Conservation (phyloP, 2,888 invertebrate genomes). For the Mactromeris polynyma region DNA sequence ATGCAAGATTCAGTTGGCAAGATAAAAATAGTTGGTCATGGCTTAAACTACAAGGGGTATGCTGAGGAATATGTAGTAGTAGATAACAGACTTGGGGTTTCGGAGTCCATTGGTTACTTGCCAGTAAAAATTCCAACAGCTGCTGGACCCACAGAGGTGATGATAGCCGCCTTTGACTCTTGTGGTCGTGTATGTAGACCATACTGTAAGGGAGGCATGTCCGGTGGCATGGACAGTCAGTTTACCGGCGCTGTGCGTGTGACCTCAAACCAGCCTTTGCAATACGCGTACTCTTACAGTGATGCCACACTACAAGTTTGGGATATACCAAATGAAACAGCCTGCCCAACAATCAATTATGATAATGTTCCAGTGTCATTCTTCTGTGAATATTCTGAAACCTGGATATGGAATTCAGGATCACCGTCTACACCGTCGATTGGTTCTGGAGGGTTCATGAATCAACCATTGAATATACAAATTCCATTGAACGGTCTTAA, state of each 20-base stretch:
- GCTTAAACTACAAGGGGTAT: slow-evolving; percentile 53
- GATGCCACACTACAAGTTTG: slow-evolving; percentile 52
- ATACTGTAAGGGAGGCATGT: slow-evolving; percentile 27
- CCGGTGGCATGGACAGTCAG: not conserved
- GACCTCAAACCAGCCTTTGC: slow-evolving; percentile 35
- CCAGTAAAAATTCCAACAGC: slow-evolving; percentile 48
- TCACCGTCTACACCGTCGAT: not conserved
- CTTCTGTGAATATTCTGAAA: slow-evolving; percentile 56
- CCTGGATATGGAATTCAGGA: slow-evolving; percentile 50
- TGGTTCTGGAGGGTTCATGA: not conserved
- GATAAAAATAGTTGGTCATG: slow-evolving; percentile 60
- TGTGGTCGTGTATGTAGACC: slow-evolving; percentile 66
- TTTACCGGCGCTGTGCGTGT: slow-evolving; percentile 58
- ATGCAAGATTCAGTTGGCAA: slow-evolving; percentile 45
- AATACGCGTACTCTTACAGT: slow-evolving; percentile 49
- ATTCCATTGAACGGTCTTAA: not conserved
- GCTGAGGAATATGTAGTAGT: slow-evolving; percentile 48
- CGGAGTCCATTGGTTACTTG: slow-evolving; percentile 48
- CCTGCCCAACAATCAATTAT: slow-evolving; percentile 46
- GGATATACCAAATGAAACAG: slow-evolving; percentile 14
- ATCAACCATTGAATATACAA: not conserved
- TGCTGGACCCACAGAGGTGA: slow-evolving; percentile 41
- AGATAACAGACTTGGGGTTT: slow-evolving; percentile 60
- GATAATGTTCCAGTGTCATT: slow-evolving; percentile 53
- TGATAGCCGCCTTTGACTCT: slow-evolving; percentile 63